Evolutionary conservation across 2,797 vertebrate genomes (phyloP), one percentile per base, ranked within the genome.

Genomic region (Crenuchus spilurus): DNA sequence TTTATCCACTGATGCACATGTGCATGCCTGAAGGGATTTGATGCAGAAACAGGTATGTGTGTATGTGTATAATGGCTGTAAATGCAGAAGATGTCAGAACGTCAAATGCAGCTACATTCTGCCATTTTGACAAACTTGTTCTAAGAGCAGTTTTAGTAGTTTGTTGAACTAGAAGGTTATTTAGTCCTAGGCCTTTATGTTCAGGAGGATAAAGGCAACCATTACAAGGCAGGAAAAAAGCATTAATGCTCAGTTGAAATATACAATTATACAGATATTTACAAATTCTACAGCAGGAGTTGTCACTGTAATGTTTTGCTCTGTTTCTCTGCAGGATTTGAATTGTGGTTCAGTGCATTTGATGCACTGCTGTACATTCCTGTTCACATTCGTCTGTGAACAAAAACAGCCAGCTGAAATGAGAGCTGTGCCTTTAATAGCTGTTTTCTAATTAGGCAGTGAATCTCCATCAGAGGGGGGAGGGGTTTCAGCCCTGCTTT

Each of bases 401-500:
- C 46, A 66, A 70, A 70, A 58, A 11, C 9, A 61, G 51, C 42
- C 11, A 22, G 65, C 75, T 62, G 82, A 74, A 76, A 83, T 79
- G 71, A 77, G 64, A 70, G 81, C 86, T 88, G 88, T 84, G 71
- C 86, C 89, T 92, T 93, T 91, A 90, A 92, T 87, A 83, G 75
- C 72, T 78, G 83, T 75, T 73, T 84, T 86, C 78, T 91, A 92
- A 92, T 93, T 92, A 90, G 87, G 86, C 79, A 49, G 81, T 81
- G 82, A 80, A 77, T 66, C 77, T 72, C 55, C 75, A 58, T 48
- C 52, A 48, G 28, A 74, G 79, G 83, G 84, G 85, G 86, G 84
- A 82, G 81, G 85, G 84, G 73, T 80, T 55, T 76, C 30, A 64
- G 60, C 37, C 18, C 44, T 49, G 18, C 51, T 73, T 72, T 87